Evolutionary conservation across 1,140 invertebrate genomes (phyloP).

Genomic region (Bombus turneri): DNA sequence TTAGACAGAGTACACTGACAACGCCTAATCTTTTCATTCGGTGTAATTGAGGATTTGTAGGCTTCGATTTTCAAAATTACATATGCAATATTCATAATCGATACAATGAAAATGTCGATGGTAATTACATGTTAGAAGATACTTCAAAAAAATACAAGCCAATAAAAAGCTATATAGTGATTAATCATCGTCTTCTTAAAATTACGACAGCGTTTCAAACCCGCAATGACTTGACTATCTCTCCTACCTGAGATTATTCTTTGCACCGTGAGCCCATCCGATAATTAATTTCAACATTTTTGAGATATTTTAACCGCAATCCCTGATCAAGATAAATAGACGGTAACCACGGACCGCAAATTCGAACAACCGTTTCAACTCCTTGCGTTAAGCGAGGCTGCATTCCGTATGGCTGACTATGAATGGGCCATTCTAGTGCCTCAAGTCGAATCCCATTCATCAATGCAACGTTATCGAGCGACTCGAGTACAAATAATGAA

Average conservation of each 20-base stretch:
- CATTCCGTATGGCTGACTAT: constrained; percentile 30
- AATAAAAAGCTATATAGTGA: neutral
- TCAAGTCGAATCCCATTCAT: constrained; percentile 33
- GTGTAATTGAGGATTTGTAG: too few species aligned
- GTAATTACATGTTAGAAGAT: neutral
- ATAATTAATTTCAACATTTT: constrained; percentile 33
- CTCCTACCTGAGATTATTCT: neutral
- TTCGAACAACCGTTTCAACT: neutral
- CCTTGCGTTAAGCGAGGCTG: neutral
- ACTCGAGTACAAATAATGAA: constrained; percentile 38
- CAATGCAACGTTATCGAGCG: neutral
- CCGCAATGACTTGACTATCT: neutral
- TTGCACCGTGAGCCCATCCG: neutral
- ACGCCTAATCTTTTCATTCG: too few species aligned
- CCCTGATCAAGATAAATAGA: constrained; percentile 15
- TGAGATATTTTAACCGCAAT: constrained; percentile 4
- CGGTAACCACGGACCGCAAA: neutral
- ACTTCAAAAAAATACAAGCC: neutral
- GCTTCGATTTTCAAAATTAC: too few species aligned
- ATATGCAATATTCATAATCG: too few species aligned
- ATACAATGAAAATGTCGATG: too few species aligned
- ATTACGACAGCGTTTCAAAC: neutral
- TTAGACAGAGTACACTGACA: too few species aligned
- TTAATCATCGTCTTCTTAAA: constrained; percentile 35
- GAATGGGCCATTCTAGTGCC: constrained; percentile 21